Percentiles rank a stretch among this genome's conserved stretches.
Evolutionary conservation across 2,888 invertebrate genomes (phyloP).

Genomic region (Trichopoda pennipes): DNA sequence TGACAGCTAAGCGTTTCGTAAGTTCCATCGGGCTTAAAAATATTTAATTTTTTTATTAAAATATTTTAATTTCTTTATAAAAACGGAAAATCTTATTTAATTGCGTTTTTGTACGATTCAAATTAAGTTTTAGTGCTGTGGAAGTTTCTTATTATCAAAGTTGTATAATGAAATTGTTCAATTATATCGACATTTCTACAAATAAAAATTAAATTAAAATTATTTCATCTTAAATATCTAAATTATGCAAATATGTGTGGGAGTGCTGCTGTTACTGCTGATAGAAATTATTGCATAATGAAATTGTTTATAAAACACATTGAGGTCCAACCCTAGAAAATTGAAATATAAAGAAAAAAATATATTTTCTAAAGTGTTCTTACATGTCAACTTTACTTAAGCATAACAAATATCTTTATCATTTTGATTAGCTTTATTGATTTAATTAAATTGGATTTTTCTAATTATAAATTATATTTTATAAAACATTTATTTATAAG

Average conservation of each 20-base stretch:
- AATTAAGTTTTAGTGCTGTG: no score
- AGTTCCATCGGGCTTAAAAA: no score
- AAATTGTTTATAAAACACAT: slow-evolving; percentile 11
- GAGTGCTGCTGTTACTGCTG: slow-evolving; percentile 42
- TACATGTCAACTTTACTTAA: slow-evolving; percentile 43
- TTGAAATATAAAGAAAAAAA: not conserved
- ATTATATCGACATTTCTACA: no score
- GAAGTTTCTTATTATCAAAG: no score
- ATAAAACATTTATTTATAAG: not conserved
- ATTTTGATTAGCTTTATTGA: not conserved
- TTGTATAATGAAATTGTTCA: no score
- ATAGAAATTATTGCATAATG: not conserved
- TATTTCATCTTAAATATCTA: slow-evolving; percentile 25
- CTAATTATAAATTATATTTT: no score
- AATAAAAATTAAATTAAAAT: not conserved
- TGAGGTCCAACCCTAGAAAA: slow-evolving; percentile 34
- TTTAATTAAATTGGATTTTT: no score
- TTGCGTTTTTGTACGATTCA: no score
- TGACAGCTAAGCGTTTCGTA: no score
- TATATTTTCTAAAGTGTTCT: slow-evolving; percentile 22
- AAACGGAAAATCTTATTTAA: no score
- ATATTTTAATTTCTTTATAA: no score
- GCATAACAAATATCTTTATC: slow-evolving; percentile 30
- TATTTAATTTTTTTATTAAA: no score
- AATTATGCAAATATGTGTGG: slow-evolving; percentile 62